Evolutionary conservation across 2,888 invertebrate species (phyloP), one percentile per base, ranked within the genome.

Genomic region (Diachrysia chrysitis): DNA sequence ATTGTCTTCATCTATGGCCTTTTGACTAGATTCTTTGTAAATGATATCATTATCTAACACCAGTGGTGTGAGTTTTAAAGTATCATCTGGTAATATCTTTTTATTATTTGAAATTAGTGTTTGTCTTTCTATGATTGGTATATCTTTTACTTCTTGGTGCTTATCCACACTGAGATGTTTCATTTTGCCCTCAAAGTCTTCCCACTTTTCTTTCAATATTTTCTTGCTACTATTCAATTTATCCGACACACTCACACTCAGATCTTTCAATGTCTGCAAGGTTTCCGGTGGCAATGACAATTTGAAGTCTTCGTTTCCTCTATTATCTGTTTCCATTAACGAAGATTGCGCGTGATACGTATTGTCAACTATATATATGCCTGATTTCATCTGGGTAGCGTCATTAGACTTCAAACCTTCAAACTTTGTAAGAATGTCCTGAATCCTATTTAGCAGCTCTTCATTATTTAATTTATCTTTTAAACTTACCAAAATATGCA

Each of bases 361-460:
- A 68, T 95, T 95, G 70, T 95, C 96, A 32, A 96, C 92, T 21
- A 96, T 90, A 81, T 95, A 96, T 71, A 96, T 96, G 16, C 96
- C 96, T 73, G 96, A 96, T 78, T 96, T 94, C 82, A 95, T 87
- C 87, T 93, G 93, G 25, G 93, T 92, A 17, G 92, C 89, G 65
- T 92, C 92, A 73, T 91, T 92, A 60, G 87, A 84, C 85, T 95
- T 92, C 54, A 93, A 83, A 23, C 66, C 80, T 6, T 93, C 91
- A 78, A 95, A 89, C 68, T 90, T 93, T 2, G 90, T 84, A 69
- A 95, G 73, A 42, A 95, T 82, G 75, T 89, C 86, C 61, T 91
- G 87, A 63, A 96, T 90, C 66, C 86, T 90, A 71, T 92, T 87
- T n/a, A 96, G 78, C 32, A 94, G 79, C 14, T 93, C 92, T 69